Evolutionary conservation across 2,797 vertebrate genomes (phyloP), one percentile per base, ranked within the genome.

Genomic region (Epinephelus awoara): DNA sequence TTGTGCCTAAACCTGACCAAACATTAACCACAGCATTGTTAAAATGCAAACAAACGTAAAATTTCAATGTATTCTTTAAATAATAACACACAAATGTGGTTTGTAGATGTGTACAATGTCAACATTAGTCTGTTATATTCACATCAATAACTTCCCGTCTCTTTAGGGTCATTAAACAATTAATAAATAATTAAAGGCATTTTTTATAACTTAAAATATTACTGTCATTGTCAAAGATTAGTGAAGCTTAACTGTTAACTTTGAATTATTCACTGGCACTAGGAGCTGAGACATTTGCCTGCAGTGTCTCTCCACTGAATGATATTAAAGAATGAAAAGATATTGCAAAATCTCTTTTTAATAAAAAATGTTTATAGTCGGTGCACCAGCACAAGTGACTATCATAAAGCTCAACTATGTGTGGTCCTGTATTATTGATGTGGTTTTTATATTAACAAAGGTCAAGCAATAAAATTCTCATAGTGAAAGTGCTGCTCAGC

Each of bases 351-450:
- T 44, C 23, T 34, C 25, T 67, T 79, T 75, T 75, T 75, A 67
- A 71, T 75, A 62, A 72, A 51, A 75, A 15, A 15, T 52, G 51
- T 75, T 79, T 54, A 67, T 25, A 14, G 34, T 67, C 62, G 72
- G 62, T n/a, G 56, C 40, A 42, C 19, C 5, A 4, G 7, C 10
- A 34, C 18, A 29, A 38, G 19, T 46, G 23, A 25, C 44, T 29
- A 57, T 47, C n/a, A 19, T 5, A 29, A 18, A 13, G 63, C 2
- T 6, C 17, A 55, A 61, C 65, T 21, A 21, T 15, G 14, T 44
- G 18, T 19, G 38, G 2, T 66, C 9, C 44, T 77, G 10, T 14
- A 59, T 65, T 72, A 46, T 65, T 67, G 40, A 75, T 75, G 57
- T 47, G 18, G 19, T 68, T 75, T 70, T 68, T 27, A 59, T 64